Conservation (phyloP, 2,797 vertebrate genomes). For the Hydrophis major region DNA sequence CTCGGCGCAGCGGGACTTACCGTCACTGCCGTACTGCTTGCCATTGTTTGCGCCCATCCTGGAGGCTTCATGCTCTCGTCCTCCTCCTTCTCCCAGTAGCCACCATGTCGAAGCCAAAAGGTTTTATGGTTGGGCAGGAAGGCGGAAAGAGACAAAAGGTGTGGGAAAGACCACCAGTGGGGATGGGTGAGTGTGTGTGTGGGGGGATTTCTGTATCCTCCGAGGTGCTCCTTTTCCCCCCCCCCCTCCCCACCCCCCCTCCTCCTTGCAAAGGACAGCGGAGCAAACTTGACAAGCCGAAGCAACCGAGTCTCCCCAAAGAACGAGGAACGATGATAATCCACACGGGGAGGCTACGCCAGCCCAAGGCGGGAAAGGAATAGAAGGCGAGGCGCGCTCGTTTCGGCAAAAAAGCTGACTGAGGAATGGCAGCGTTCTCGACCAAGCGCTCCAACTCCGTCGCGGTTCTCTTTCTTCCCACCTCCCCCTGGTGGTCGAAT, state of each 20-base stretch:
- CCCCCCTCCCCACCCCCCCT: background rate
- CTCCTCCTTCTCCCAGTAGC: conserved; percentile 37
- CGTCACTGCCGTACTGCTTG: conserved; percentile 96
- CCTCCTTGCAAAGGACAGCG: background rate
- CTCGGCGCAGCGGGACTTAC: conserved; percentile 72
- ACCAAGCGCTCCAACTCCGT: conserved; percentile 4
- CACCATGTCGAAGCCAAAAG: conserved; percentile 40
- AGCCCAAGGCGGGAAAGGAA: background rate
- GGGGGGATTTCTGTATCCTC: background rate
- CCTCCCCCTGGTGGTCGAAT: conserved; percentile 26
- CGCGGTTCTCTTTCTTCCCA: background rate
- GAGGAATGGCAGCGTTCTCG: conserved; percentile 1
- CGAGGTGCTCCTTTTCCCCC: background rate
- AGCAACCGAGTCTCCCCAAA: background rate
- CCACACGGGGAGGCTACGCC: background rate
- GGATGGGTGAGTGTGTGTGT: background rate
- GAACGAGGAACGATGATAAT: background rate
- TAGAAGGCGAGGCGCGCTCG: background rate
- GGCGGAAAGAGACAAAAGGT: background rate
- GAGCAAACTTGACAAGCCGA: background rate
- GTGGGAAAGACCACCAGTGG: background rate
- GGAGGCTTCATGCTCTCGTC: conserved; percentile 86
- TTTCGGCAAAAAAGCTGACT: background rate
- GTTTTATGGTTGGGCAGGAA: background rate
- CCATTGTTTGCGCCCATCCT: conserved; percentile 98